Evolutionary conservation across 1,140 invertebrate species (phyloP).

Genomic region (Riptortus pedestris): DNA sequence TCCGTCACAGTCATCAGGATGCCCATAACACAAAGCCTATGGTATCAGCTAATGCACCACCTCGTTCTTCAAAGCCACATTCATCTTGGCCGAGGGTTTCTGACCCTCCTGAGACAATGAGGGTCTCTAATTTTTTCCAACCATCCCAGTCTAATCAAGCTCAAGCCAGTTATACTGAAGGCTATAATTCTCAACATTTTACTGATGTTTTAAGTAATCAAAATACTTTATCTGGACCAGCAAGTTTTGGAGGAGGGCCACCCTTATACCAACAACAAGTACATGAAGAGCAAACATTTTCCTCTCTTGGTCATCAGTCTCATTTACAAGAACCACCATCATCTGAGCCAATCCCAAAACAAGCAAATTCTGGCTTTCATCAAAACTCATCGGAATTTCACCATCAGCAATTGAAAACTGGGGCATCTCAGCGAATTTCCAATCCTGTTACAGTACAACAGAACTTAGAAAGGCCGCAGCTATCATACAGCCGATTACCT

Average conservation of each 20-base stretch:
- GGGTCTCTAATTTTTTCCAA: background rate
- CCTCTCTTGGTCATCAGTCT: background rate
- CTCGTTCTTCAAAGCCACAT: no score
- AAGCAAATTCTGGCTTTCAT: no score
- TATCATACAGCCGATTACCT: no score
- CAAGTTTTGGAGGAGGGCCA: background rate
- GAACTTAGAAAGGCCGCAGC: background rate
- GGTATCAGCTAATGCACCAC: background rate
- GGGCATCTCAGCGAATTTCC: no score
- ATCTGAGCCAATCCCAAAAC: background rate
- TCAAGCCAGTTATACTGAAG: background rate
- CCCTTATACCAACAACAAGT: background rate
- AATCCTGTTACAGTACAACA: background rate
- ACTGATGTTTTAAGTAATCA: background rate
- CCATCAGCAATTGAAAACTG: no score
- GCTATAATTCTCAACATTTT: slow-evolving; percentile 5
- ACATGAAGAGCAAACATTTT: background rate
- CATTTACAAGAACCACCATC: background rate
- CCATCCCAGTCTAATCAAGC: background rate
- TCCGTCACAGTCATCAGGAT: background rate
- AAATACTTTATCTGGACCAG: background rate
- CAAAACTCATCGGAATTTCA: no score
- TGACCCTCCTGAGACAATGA: no score
- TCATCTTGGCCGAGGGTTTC: no score
- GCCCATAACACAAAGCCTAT: background rate